phyloP scores from a whole-genome alignment of 1,140 invertebrate species.

The Eulimnadia texana region DNA sequence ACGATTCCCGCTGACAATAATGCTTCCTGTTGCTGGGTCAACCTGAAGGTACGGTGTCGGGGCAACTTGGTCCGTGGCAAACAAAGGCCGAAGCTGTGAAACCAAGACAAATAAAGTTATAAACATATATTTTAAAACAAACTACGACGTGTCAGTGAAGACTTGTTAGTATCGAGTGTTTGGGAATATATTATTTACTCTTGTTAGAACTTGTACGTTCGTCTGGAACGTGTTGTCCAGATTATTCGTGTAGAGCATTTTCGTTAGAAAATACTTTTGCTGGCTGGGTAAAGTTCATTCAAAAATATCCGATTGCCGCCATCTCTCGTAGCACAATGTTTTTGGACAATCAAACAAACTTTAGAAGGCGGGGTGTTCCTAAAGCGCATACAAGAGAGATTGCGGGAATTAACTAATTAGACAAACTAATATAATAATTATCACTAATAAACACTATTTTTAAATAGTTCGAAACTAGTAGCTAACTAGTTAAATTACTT shows the following conservation, averaged over 20 bases:
- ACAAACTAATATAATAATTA: no score
- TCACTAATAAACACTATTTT: no score
- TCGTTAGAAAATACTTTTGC: no score
- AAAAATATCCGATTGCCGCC: no score
- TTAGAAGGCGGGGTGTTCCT: no score
- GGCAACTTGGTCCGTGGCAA: constrained; percentile 7
- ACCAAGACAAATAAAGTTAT: background rate
- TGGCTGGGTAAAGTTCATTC: no score
- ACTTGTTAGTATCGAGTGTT: background rate
- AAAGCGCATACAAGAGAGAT: no score
- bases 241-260: background rate
- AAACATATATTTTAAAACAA: background rate
- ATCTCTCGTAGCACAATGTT: no score
- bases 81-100: constrained; percentile 1
- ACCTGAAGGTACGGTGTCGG: constrained; percentile 7
- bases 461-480: no score
- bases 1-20: constrained; percentile 2
- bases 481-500: no score
- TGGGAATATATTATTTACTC: constrained; percentile 1
- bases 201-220: constrained; percentile 2
- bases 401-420: no score
- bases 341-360: no score
- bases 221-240: background rate
- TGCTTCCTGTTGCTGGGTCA: constrained; percentile 1
- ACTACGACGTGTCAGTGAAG: background rate